Evolutionary conservation across 2,888 invertebrate species (phyloP), one percentile per base, ranked within the genome.

Genomic region (Troides helena): DNA sequence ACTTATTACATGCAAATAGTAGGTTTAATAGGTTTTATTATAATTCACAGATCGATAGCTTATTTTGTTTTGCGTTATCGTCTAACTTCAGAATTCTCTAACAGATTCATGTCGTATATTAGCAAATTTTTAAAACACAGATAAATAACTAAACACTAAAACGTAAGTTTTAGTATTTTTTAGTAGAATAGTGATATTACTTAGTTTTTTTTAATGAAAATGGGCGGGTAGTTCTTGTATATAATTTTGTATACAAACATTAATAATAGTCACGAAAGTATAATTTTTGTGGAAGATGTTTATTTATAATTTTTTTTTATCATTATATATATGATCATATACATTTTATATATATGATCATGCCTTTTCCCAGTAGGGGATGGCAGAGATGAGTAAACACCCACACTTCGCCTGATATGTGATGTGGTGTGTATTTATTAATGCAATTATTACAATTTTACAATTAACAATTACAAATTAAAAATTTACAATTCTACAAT

Each of bases 21-120:
- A 2, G 94, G 93, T 0, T 85, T 96, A 39, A 72, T 94, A 43
- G 83, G 83, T 0, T 95, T 95, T 78, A 93, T 95, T 56, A 62
- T 94, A 0, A 3, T 94, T 1, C 93, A 94, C 76, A 90, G 94
- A 74, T 36, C 88, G 1, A 70, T 93, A 12, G 94, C 94, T 0
- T 95, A 94, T 77, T 83, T 94, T 6, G 90, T 94, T 0, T 84
- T 96, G n/a, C 87, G 94, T 70, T 94, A 93, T 75, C 85, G 93
- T n/a, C 81, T 94, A 10, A 94, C 93, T 0, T 83, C 90, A 0
- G 94, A 94, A 73, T 92, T 94, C 76, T 93, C 93, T 0, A 94
- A 89, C 75, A 93, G 92, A 75, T 89, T 94, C 57, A 88, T 94
- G 79, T 88, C 87, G 62, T 93, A 92, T 77, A 82, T 94, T 17